These are phyloP conservation scores for Pentamera pediparva DNA, from an alignment of 53 echinoderm and acorn worm genomes.

Conservation along the genomic window DNA sequence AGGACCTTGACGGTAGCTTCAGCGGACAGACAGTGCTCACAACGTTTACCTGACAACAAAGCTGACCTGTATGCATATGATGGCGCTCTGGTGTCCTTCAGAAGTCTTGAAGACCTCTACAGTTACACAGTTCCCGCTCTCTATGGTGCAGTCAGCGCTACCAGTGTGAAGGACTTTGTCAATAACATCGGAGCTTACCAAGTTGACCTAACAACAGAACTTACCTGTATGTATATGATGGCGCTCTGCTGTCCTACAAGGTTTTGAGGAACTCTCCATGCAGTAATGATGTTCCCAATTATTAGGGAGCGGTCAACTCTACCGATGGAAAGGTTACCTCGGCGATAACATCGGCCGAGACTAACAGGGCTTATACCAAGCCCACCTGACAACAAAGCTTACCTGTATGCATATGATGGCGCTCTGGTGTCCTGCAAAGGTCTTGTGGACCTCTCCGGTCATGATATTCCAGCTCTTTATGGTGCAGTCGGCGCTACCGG, in stretches of 20 bases:
- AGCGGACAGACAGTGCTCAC: conserved; percentile 65
- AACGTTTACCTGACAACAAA: conserved; percentile 39
- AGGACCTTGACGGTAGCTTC: conserved; percentile 80
- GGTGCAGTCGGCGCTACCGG: conserved; percentile 82
- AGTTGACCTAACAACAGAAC: not conserved
- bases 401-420: conserved; percentile 90
- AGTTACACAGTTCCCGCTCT: conserved; percentile 83
- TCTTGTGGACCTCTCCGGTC: conserved; percentile 84
- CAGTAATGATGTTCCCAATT: conserved; percentile 89
- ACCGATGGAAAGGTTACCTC: conserved; percentile 71
- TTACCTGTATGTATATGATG: conserved; percentile 88
- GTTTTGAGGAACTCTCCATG: conserved; percentile 74
- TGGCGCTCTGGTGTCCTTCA: conserved; percentile 84
- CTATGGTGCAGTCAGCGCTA: conserved; percentile 74
- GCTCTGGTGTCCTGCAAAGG: conserved; percentile 89
- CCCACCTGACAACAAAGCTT: not conserved
- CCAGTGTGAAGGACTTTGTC: conserved; percentile 83
- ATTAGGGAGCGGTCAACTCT: conserved; percentile 75
- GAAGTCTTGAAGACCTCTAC: conserved; percentile 91
- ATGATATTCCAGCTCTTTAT: conserved; percentile 89
- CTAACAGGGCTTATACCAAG: conserved; percentile 54
- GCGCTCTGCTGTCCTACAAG: conserved; percentile 93
- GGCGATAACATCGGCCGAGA: conserved; percentile 81
- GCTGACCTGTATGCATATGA: conserved; percentile 88
- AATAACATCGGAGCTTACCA: conserved; percentile 62